These are phyloP conservation scores for Malaclemys terrapin DNA, from an alignment of 2,113 vertebrate genomes.

Conservation along the genomic window DNA sequence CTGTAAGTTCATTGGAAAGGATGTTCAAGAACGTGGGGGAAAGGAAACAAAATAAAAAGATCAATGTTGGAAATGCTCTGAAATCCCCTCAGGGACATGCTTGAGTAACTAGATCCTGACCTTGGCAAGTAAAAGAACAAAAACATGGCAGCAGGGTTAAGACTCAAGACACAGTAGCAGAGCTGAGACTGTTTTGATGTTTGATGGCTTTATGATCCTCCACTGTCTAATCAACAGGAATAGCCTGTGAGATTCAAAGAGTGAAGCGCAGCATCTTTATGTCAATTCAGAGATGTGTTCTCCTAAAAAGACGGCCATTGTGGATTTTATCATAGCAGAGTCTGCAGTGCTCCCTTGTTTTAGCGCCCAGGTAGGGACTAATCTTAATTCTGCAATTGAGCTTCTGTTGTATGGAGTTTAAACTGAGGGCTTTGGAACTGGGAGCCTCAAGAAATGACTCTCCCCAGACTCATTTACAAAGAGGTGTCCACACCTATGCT, in stretches of 20 bases:
- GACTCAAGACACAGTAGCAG: not conserved
- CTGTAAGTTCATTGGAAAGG: not conserved
- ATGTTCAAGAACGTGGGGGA: not conserved
- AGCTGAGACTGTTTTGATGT: not conserved
- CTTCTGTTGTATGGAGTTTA: not conserved
- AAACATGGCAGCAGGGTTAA: constrained; percentile 23
- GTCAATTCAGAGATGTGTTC: not conserved
- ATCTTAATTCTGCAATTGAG: constrained; percentile 7
- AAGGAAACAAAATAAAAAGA: not conserved
- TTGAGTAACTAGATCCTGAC: constrained; percentile 9
- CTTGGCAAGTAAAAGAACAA: constrained; percentile 22
- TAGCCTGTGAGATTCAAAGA: constrained; percentile 26
- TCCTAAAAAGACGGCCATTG: not conserved
- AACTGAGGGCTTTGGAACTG: not conserved
- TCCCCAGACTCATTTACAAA: not conserved
- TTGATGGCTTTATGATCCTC: constrained; percentile 16
- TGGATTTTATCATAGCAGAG: not conserved
- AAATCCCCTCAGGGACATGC: not conserved
- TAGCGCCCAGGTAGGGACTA: not conserved
- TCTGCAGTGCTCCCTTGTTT: not conserved
- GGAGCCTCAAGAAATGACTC: not conserved
- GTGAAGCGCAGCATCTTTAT: constrained; percentile 19
- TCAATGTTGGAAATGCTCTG: not conserved
- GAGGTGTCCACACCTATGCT: not conserved
- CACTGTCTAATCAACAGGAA: constrained; percentile 10